Evolutionary conservation across 2,113 vertebrate species (phyloP).

Genomic region (Lasiurus borealis): DNA sequence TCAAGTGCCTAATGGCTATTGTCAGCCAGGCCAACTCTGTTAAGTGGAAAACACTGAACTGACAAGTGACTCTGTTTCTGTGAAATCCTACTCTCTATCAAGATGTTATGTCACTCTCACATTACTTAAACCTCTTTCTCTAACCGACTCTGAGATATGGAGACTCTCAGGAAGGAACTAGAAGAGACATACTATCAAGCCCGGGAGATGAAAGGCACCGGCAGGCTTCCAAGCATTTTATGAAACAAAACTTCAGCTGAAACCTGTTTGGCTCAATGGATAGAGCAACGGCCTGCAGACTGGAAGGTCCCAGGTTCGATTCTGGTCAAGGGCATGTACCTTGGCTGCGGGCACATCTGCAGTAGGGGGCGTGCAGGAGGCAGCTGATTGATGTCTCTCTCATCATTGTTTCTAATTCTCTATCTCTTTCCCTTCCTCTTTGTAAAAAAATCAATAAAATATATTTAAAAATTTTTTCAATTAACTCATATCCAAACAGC

Average conservation of each 20-base stretch:
- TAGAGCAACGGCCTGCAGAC: too few species aligned
- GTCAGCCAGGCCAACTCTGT: neutral
- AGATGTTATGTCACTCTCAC: neutral
- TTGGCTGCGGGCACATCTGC: too few species aligned
- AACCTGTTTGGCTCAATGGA: too few species aligned
- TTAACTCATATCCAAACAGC: neutral
- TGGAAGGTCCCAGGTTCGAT: too few species aligned
- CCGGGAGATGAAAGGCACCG: neutral
- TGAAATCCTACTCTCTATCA: neutral
- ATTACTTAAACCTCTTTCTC: neutral
- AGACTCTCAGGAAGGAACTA: neutral
- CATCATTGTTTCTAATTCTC: too few species aligned
- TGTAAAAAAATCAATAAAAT: too few species aligned
- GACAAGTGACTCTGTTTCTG: neutral
- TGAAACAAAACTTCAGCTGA: neutral
- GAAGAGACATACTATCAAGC: neutral
- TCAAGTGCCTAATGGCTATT: neutral
- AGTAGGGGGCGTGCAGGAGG: too few species aligned
- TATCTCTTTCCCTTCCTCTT: too few species aligned
- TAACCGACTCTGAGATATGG: neutral
- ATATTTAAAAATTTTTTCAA: too few species aligned
- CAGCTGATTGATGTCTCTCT: too few species aligned
- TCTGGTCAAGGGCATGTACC: too few species aligned
- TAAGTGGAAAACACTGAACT: neutral
- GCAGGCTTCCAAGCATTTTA: neutral